These are phyloP conservation scores for Tinamus major DNA, from an alignment of 2,797 vertebrate genomes.

Conservation along the genomic window DNA sequence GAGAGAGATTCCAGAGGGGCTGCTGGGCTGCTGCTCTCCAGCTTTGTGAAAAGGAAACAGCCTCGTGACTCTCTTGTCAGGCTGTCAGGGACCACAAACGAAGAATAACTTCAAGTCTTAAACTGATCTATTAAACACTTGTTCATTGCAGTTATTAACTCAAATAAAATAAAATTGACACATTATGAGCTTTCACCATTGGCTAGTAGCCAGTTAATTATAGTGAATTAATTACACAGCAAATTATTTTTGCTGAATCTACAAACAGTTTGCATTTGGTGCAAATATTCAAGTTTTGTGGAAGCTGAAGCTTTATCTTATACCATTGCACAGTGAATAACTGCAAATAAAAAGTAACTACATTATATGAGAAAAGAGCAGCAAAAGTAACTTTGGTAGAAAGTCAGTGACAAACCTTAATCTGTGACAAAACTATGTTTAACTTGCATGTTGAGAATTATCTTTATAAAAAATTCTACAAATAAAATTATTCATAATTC, in stretches of 20 bases:
- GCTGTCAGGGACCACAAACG: background rate
- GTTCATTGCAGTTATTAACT: background rate
- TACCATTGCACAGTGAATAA: background rate
- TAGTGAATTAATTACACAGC: constrained; percentile 5
- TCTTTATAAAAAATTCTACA: background rate
- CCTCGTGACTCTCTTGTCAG: background rate
- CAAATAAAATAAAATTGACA: constrained; percentile 6
- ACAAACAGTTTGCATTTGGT: background rate
- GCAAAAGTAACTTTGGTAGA: background rate
- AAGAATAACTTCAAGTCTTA: background rate
- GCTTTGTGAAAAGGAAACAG: background rate
- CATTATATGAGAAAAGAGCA: background rate
- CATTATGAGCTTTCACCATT: background rate
- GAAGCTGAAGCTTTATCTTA: background rate
- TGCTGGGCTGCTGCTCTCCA: background rate
- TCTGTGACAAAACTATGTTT: background rate
- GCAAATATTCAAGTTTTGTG: background rate
- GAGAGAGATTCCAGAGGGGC: fast-evolving
- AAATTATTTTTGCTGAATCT: constrained; percentile 15
- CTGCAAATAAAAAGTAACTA: background rate
- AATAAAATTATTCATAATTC: too few species aligned
- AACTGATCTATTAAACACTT: background rate
- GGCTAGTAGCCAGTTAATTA: constrained; percentile 43
- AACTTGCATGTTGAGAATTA: background rate
- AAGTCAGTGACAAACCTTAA: background rate